Base-by-base conservation (phyloP, 2,888 invertebrate genomes). In the Perithous albicinctus region DNA sequence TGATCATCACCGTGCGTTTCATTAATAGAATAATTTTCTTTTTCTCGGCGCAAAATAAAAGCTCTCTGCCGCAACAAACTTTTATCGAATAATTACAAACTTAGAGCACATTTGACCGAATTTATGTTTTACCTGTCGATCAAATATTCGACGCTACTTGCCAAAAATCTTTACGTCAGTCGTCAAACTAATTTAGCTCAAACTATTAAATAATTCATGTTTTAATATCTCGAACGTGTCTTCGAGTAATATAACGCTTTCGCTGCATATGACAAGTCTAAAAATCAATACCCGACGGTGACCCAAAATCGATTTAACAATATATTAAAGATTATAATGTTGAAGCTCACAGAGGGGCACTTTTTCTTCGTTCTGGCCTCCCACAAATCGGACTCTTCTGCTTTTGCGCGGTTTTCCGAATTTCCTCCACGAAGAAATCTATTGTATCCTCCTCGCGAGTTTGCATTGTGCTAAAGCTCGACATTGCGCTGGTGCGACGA, bases 391-490 rank as follows among this genome's bases (percentile, higher is more conserved):
- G 15, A 29, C 61, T 32, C 35, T 48, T 74, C 61, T 23, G 56
- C 12, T 59, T 61, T 61, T 61, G 38, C 35, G 43, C 23, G n/a
- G 64, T 10, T 61, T 78, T 32, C 77, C 77, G 74, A 85, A 86
- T 82, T 83, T 86, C 84, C 84, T 84, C 69, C 54, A 81, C 61
- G 70, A 80, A 70, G 73, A 82, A 82, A 84, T 82, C 84, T 78
- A 84, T 85, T 86, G 85, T 84, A 81, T 70, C 78, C 63, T 51
- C 29, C 29, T 46, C 26, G 56, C 70, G 67, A 69, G 63, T 63
- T 73, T 61, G 75, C 70, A 83, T 85, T 86, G 85, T 85, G 54
- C 78, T 51, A 38, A 73, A 48, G 69, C 78, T 78, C 73, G 72
- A 72, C 12, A 46, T 61, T 51, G 56, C 64, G 48, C 32, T 51